Evolutionary conservation across 2,113 vertebrate genomes (phyloP), one percentile per base, ranked within the genome.

Genomic region (Turnix velox): DNA sequence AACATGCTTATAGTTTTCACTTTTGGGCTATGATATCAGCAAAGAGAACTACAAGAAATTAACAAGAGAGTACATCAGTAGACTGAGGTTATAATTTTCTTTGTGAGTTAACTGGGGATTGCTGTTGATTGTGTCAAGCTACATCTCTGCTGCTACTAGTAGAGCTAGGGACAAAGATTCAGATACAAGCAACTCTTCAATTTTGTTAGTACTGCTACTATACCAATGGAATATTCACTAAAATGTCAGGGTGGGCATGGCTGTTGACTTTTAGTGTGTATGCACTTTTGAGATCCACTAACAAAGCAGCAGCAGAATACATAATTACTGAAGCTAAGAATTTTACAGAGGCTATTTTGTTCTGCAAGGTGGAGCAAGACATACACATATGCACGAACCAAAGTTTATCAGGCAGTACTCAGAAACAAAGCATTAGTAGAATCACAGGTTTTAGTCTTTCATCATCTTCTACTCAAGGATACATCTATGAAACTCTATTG

Each of bases 311-410:
- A 85, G 15, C 12, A 20, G 12, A 72, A 1, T 27, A 13, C 35
- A 54, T 62, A 35, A 76, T 6, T 59, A 37, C 22, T 63, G 27
- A 65, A 49, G 7, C 7, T 67, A 33, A 77, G 73, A 46, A 43
- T 35, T 57, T 14, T 57, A 5, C 10, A 27, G 23, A 74, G 12
- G 17, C 11, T 48, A 22, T 37, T 87, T 80, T 73, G 15, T 74
- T 75, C 28, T 67, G 46, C 39, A 33, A 17, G 18, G 28, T 71
- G 19, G 30, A 66, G 12, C 11, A 81, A 30, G 20, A 9, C 23
- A 54, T 31, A 20, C 2, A 0, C 45, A 0, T 7, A 1, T 55
- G 13, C 23, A 14, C 27, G 31, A 74, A 52, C 30, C 14, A 40
- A 89, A 57, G 14, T 37, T 3, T 45, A 3, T 78, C 23, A n/a